Base-by-base conservation (phyloP, 2,113 vertebrate species). In the Oostethus manadensis region DNA sequence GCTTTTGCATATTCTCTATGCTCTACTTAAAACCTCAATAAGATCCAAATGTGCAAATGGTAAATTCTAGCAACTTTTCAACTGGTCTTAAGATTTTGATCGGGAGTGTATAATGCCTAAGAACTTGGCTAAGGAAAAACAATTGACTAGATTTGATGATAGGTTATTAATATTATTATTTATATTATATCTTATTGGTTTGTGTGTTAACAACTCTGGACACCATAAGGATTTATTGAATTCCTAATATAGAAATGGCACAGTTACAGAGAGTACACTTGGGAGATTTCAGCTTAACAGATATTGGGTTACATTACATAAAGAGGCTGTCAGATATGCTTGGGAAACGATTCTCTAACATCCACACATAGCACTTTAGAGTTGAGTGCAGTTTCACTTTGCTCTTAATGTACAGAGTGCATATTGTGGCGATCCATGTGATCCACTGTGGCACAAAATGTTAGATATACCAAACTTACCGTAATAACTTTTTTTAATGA, bases 361-460 rank as follows among this genome's bases (percentile, higher is more conserved):
- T 69, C 60, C 67, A 64, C 53, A 73, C 67, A 67, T 68, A 38
- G 60, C 74, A 66, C 54, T 55, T n/a, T 40, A 55, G 53, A 65
- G 62, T 61, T 42, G 59, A 76, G 65, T 64, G 64, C 73, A 69
- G 21, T 14, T 56, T 64, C 16, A 15, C 58, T 56, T 62, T 57
- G 49, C 38, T 6, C 49, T 46, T 50, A 63, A 64, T 51, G 50
- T 56, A 56, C 42, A 70, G 33, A 63, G 73, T 56, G 68, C 49
- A 60, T 16, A 73, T 23, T n/a, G 40, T 17, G 18, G 53, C 4
- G 53, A 29, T 14, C 53, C 48, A 58, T 42, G n/a, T 65, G 66
- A 50, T 42, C 16, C 11, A 55, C 21, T 33, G 29, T 33, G 29
- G 35, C 35, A 40, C 6, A 8, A 6, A 21, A 21, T 21, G 3